Evolutionary conservation across 2,797 vertebrate genomes (phyloP).

Genomic region (Smutsia gigantea): DNA sequence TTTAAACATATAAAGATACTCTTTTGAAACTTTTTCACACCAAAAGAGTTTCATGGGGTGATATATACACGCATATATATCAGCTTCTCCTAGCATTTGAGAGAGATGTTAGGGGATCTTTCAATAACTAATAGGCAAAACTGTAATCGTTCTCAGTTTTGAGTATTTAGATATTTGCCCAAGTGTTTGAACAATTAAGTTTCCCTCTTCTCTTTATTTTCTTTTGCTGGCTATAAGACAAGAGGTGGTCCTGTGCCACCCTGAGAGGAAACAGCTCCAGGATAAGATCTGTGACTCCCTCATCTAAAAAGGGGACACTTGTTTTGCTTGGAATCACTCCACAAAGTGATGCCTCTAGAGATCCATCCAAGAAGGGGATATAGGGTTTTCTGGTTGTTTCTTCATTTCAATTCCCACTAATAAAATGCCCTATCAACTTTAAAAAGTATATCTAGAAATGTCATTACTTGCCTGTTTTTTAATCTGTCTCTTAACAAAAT

Average conservation of each 20-base stretch:
- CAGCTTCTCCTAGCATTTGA: background rate
- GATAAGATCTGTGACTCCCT: background rate
- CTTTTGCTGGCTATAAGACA: background rate
- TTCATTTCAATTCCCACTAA: background rate
- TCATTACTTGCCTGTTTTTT: background rate
- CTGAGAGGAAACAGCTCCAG: background rate
- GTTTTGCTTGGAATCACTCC: background rate
- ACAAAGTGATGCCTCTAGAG: background rate
- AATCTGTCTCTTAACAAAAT: background rate
- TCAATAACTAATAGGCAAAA: background rate
- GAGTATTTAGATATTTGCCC: slow-evolving; percentile 9
- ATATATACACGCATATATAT: background rate
- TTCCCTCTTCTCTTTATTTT: background rate
- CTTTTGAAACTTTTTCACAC: slow-evolving; percentile 50
- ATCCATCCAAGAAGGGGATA: background rate
- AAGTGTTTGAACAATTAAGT: background rate
- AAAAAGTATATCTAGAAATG: background rate
- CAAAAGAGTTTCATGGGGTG: background rate
- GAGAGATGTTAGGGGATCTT: background rate
- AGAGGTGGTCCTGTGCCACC: background rate
- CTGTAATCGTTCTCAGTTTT: background rate
- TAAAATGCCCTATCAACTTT: background rate
- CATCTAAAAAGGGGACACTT: background rate
- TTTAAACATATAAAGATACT: background rate
- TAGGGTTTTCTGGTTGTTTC: background rate